Evolutionary conservation across 2,113 vertebrate species (phyloP), one percentile per base, ranked within the genome.

Genomic region (Erythrolamprus reginae): DNA sequence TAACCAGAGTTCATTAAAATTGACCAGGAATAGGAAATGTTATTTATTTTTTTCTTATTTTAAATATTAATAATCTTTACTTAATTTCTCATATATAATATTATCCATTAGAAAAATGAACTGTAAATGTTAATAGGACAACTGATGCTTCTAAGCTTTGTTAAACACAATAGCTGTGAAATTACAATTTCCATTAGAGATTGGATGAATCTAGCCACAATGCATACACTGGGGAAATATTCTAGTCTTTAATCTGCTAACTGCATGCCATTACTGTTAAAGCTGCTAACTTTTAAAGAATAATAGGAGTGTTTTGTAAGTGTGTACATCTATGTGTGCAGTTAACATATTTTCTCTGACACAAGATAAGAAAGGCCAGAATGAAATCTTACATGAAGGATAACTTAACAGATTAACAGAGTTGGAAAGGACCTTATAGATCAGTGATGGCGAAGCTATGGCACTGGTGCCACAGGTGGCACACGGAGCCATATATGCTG

Each of bases 121-220:
- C 96, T 95, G 92, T 92, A 95, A 96, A 96, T 97, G 96, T 96
- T 96, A 97, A 97, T 97, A 96, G 95, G 95, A 94, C 89, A 93
- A 92, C 51, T 51, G 90, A 95, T 94, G 93, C 94, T 94, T 94
- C 88, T 94, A 96, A 95, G 93, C 93, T 94, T 95, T 93, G 94
- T 95, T 96, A 92, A 92, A 89, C 93, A 96, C 91, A 96, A 96
- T 95, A 65, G 93, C 94, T 92, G 93, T 90, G 95, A 96, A 94
- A 95, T 91, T 90, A 91, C 92, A 89, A 96, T 96, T 95, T 95
- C 58, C 70, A 94, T 92, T 90, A 91, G 88, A 90, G 82, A 89
- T 92, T 93, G 95, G 93, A 95, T 58, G 89, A 96, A 94, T 92
- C 90, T 92, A 91, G 91, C 90, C 77, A 85, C 88, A 92, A 12